Evolutionary conservation across 2,113 vertebrate genomes (phyloP).

Genomic region (Miniopterus natalensis): DNA sequence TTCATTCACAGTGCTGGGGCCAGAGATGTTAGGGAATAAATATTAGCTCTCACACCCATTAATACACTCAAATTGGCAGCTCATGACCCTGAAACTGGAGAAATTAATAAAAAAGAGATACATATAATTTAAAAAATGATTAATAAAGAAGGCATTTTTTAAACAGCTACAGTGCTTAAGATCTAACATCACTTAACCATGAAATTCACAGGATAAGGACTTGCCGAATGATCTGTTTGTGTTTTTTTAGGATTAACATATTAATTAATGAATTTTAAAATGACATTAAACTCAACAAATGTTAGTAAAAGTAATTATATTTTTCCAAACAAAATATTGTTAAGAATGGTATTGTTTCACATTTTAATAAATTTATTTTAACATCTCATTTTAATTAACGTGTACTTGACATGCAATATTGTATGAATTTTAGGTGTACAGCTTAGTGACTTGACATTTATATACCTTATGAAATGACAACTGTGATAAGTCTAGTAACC

Average conservation of each 20-base stretch:
- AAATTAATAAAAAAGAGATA: not conserved
- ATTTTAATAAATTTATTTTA: not conserved
- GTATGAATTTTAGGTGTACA: not conserved
- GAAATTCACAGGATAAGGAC: not conserved
- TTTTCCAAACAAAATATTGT: not conserved
- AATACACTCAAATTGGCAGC: not conserved
- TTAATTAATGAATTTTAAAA: not conserved
- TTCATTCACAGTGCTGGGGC: not conserved
- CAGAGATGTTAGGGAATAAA: not conserved
- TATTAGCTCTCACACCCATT: not conserved
- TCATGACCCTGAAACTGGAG: not conserved
- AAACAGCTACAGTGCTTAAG: not conserved
- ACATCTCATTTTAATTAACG: not conserved
- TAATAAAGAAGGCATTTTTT: not conserved
- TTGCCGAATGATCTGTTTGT: not conserved
- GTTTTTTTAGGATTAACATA: not conserved
- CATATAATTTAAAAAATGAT: not conserved
- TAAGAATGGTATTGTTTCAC: not conserved
- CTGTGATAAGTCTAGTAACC: not conserved
- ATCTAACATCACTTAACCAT: not conserved
- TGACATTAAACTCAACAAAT: not conserved
- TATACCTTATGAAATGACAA: not conserved
- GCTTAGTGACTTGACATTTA: not conserved
- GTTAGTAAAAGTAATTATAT: not conserved
- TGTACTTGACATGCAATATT: not conserved